Base-by-base conservation (phyloP, 2,797 vertebrate genomes). In the Sylvilagus floridanus region DNA sequence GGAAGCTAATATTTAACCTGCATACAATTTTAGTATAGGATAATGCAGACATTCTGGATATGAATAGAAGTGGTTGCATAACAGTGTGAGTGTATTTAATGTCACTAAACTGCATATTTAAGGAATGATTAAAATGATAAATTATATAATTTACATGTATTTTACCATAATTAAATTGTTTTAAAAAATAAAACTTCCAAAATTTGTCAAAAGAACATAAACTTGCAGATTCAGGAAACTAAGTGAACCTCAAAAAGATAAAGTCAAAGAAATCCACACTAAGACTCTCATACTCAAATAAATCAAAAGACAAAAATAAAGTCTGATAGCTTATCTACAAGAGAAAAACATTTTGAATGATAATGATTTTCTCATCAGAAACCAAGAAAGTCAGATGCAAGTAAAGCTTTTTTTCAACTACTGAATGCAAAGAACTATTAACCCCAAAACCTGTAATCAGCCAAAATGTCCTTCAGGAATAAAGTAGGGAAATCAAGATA, bases 351-450 rank as follows among this genome's bases (percentile, higher is more conserved):
- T 17, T 62, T 62, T 57, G 32, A 83, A 75, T 69, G 76, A 68
- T 21, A 37, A 11, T 24, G 42, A 17, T 90, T 88, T 91, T 81
- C 77, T 79, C 63, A 32, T 79, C 68, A 69, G 72, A 91, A 84
- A 79, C 28, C 66, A 32, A 3, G 7, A 83, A 95, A 57, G 24
- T 21, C 75, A 57, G 84, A 62, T 13, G 7, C 83, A 85, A 83
- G 32, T 13, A 71, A 22, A 19, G 83, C 19, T 22, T 21, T 86
- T 37, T 66, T 77, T 76, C 65, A 88, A 63, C 9, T 47, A 69
- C 28, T 75, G 1, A n/a, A 73, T 72, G 47, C 30, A 90, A 84
- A 79, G 26, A 71, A 71, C 35, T 78, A 7, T 42, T 73, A 75
- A 60, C 22, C 11, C 42, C 4, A 57, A 95, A 92, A 66, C 63